Evolutionary conservation across 1,140 invertebrate genomes (phyloP).

Genomic region (Rhagoletis pomonella): DNA sequence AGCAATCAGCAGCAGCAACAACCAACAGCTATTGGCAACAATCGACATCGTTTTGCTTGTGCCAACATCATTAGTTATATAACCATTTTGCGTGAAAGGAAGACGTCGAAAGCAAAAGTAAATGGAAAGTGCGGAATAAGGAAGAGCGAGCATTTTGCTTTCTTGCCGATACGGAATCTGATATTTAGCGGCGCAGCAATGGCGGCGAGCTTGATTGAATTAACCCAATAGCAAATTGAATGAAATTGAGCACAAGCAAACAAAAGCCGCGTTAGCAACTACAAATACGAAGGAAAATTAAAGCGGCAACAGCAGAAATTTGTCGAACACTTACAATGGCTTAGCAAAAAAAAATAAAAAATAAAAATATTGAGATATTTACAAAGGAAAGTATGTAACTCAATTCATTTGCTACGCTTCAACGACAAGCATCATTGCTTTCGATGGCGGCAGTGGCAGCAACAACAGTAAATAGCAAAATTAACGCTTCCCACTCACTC

Average conservation of each 20-base stretch:
- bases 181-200: not conserved
- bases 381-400: not conserved
- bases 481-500: not conserved
- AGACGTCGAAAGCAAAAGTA: not conserved
- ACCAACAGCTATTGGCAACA: constrained; percentile 11
- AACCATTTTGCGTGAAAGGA: not conserved
- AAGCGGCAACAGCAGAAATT: not conserved
- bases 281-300: not conserved
- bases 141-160: too few species aligned
- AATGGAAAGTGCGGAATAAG: not conserved
- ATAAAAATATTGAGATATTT: too few species aligned
- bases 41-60: not conserved
- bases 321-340: not conserved
- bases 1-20: constrained; percentile 11
- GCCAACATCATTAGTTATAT: not conserved
- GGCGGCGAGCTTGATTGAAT: not conserved
- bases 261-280: not conserved
- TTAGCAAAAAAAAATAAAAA: too few species aligned
- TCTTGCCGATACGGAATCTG: not conserved
- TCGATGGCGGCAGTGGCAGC: too few species aligned
- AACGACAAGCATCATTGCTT: too few species aligned
- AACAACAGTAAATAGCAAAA: too few species aligned
- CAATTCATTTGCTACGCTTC: not conserved
- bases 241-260: not conserved
- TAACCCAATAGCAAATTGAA: constrained; percentile 24